These are phyloP conservation scores for Lophius americanus DNA, from an alignment of 2,797 vertebrate genomes.

Conservation along the genomic window DNA sequence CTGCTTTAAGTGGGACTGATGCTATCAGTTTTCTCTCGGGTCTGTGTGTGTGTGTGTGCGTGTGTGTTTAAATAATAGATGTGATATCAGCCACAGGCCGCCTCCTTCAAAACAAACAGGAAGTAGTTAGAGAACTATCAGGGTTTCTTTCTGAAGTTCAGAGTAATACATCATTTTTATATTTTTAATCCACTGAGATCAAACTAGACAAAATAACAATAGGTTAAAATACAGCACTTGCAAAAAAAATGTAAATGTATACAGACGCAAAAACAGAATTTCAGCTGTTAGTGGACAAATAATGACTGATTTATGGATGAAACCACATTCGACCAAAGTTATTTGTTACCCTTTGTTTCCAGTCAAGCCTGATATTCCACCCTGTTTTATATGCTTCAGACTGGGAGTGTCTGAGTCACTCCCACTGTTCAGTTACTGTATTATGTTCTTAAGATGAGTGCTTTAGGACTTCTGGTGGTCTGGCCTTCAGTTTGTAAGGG, in stretches of 20 bases:
- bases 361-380: background rate
- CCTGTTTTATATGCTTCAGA: background rate
- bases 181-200: too few species aligned
- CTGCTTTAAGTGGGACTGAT: conserved; percentile 21
- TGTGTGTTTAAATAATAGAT: conserved; percentile 24
- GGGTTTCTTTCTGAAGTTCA: background rate
- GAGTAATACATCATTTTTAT: too few species aligned
- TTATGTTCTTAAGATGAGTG: too few species aligned
- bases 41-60: conserved; percentile 6
- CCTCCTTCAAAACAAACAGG: background rate
- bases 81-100: conserved; percentile 28
- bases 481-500: too few species aligned
- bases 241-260: too few species aligned
- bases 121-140: background rate
- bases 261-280: too few species aligned
- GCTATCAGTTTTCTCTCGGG: background rate
- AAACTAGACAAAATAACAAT: too few species aligned
- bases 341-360: conserved; percentile 5
- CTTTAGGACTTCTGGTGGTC: too few species aligned
- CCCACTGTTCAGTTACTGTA: too few species aligned
- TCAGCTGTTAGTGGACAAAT: too few species aligned
- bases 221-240: too few species aligned
- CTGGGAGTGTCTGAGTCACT: background rate
- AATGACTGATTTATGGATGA: background rate
- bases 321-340: background rate